A percentile compares a stretch with the other conserved stretches of the same genome.
These are phyloP conservation scores for Trichomycterus rosablanca DNA, from an alignment of 2,113 vertebrate species.

Conservation along the genomic window DNA sequence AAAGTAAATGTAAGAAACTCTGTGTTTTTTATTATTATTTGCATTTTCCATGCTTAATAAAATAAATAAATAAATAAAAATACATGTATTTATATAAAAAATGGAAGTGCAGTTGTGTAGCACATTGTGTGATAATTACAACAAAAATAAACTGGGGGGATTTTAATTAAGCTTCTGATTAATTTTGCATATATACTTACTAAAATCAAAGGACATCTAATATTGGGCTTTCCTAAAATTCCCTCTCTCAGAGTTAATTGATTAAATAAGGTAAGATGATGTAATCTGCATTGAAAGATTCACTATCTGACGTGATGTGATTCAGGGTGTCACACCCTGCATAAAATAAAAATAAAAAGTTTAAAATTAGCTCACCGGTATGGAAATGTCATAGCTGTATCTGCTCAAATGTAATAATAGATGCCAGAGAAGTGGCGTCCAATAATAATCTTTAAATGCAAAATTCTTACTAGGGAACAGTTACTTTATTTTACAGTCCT, in stretches of 20 bases:
- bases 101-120: no score
- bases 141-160: no score
- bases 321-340: slow-evolving; percentile 12
- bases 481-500: slow-evolving; percentile 20
- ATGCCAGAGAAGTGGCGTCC: slow-evolving; percentile 5
- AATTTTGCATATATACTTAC: background rate
- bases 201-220: slow-evolving; percentile 37
- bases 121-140: no score
- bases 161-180: background rate
- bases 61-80: no score
- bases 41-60: no score
- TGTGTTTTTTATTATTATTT: no score
- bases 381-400: slow-evolving; percentile 25
- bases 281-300: slow-evolving; percentile 62
- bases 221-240: slow-evolving; percentile 44
- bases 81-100: background rate
- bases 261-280: slow-evolving; percentile 59
- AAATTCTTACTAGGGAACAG: slow-evolving; percentile 19
- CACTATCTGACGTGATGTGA: slow-evolving; percentile 33
- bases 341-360: slow-evolving; percentile 35
- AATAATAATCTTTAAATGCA: slow-evolving; percentile 7
- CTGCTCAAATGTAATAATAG: slow-evolving; percentile 11
- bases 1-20: no score
- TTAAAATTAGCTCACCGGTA: no score
- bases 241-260: slow-evolving; percentile 49